Base-by-base conservation (phyloP, 92 coral and sea anemone genomes). In the Palythoa grandiflora region DNA sequence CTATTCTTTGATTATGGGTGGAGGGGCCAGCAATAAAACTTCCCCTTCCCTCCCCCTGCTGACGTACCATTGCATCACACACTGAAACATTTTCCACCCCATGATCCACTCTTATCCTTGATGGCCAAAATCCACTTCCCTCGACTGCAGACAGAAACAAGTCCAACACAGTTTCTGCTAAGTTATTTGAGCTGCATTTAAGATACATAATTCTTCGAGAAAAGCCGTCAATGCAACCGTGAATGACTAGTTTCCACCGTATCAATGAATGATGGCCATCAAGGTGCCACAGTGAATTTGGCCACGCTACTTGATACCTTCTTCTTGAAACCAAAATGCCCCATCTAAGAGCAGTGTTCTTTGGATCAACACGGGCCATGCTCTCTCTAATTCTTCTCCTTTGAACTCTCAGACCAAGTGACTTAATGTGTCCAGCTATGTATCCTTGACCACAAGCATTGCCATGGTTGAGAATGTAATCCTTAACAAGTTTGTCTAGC, bases 21-120 rank as follows among this genome's bases (percentile, higher is more conserved):
- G 95, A 94, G 9, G 98, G 88, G 19, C 95, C 92, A 77, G 98
- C 95, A 38, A 93, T 89, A 75, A 91, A 94, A 80, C 95, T 93
- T 38, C 90, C 89, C 20, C 95, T 74, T 37, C 93, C 92, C 68
- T 86, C 93, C 17, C 90, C 94, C 73, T 90, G 87, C 60, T 59
- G 87, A 40, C 83, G 78, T 60, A 94, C 87, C 93, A 94, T 89
- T 87, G 87, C 93, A 87, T 94, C 94, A 87, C 94, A 93, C 35
- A 92, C 90, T n/a, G 79, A 51, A 76, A 91, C 91, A 91, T 94
- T 94, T 78, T 94, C 95, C 19, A 92, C 97, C 36, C 92, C 97
- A 77, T 78, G 79, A 72, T 92, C 94, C 16, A 94, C 93, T 48
- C 92, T 65, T 73, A 94, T 92, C 16, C 93, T 89, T 17, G 95